phyloP scores from a whole-genome alignment of 2,797 vertebrate species.

The Squalus acanthias region DNA sequence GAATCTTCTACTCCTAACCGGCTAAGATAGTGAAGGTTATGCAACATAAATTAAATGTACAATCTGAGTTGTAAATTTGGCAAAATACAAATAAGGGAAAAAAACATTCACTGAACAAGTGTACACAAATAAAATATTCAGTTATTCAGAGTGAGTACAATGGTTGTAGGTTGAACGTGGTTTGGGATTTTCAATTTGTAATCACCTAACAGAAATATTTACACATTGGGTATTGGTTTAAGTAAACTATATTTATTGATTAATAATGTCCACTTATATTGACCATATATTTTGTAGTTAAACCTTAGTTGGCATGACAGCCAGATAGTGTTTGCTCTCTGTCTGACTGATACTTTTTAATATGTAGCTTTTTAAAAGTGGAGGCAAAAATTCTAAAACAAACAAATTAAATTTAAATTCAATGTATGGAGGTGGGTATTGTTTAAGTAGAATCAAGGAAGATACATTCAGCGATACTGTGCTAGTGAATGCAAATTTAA shows the following conservation, averaged over 20 bases:
- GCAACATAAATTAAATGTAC: background rate
- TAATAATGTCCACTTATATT: background rate
- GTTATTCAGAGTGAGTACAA: background rate
- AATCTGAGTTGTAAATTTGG: background rate
- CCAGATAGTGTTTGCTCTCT: background rate
- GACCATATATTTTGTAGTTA: background rate
- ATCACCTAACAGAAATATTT: background rate
- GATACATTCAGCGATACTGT: conserved; percentile 34
- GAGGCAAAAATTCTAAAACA: background rate
- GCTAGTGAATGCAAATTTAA: conserved; percentile 74
- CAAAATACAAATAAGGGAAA: background rate
- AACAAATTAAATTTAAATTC: background rate
- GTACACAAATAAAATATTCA: background rate
- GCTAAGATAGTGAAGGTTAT: background rate
- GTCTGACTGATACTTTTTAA: background rate
- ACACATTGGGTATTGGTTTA: background rate
- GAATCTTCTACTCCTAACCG: background rate
- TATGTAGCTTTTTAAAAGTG: background rate
- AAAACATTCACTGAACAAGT: background rate
- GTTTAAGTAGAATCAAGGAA: conserved; percentile 5
- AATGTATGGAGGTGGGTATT: background rate
- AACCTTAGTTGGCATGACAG: background rate
- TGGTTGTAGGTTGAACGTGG: background rate
- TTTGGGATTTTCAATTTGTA: background rate
- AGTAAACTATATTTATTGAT: background rate